Base-by-base conservation (phyloP, 1,140 invertebrate species). In the Penaeus vannamei region DNA sequence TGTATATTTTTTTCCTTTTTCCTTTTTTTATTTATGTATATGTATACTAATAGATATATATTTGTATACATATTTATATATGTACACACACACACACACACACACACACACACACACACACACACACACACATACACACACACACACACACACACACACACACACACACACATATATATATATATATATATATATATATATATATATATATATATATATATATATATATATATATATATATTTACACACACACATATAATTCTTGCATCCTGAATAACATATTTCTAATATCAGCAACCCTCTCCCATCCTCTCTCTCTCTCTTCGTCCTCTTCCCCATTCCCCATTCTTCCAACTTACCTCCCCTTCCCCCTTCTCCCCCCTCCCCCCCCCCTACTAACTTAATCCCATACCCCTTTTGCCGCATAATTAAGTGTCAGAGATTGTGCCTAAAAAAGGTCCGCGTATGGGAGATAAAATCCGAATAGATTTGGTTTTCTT, bases 161-260 rank as follows among this genome's bases (percentile, higher is more conserved):
- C 3, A 72, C 29, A 72, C 29, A 72, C 3, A 72, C 29, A 72
- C 29, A 72, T 72, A 72, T 72, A 72, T 29, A 72, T 26, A 72
- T 26, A 72, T 72, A 72, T 72, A 72, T 72, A 72, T 72, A 72
- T 72, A 72, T 26, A 72, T 26, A 72, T 26, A 72, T 26, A 72
- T 26, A 72, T 26, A 72, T 36, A 26, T 72, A 26, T 72, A 72
- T 72, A 72, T 72, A 72, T 72, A 72, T 72, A 72, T 72, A 72
- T 72, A 72, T 72, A 72, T 72, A 20, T 72, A 72, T 72, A 20
- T 72, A 72, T 72, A 29, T 72, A 72, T 72, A 29, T 72, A 72
- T 72, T 14, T 69, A 69, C 23, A 69, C n/a, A 26, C n/a, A 72
- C 7, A 72, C 26, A 72, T 72, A 72, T 5, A 23, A 3, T 4